Evolutionary conservation across 2,888 invertebrate genomes (phyloP).

Genomic region (Petrolisthes cinctipes): DNA sequence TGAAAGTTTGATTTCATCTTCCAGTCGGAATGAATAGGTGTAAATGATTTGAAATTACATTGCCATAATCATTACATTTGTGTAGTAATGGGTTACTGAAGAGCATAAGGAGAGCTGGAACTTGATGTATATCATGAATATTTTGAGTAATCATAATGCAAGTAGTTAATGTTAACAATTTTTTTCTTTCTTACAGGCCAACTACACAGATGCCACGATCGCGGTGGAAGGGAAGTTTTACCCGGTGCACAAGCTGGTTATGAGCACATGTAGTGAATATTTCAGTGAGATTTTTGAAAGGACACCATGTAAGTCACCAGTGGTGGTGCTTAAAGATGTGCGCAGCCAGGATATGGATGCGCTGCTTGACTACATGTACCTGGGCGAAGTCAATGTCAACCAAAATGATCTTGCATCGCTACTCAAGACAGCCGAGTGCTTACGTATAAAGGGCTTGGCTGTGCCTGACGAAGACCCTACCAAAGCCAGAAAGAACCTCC

Average conservation of each 20-base stretch:
- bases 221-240: slow-evolving; percentile 62
- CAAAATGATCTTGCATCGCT: slow-evolving; percentile 61
- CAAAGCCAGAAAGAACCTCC: slow-evolving; percentile 36
- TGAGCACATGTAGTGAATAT: slow-evolving; percentile 64
- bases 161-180: neutral
- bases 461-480: slow-evolving; percentile 59
- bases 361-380: slow-evolving; percentile 60
- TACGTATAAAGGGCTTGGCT: slow-evolving; percentile 57
- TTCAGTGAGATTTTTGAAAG: slow-evolving; percentile 62
- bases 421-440: slow-evolving; percentile 60
- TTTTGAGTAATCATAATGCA: neutral
- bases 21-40: too few species aligned
- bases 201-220: slow-evolving; percentile 60
- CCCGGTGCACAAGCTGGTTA: slow-evolving; percentile 59
- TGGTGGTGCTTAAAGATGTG: slow-evolving; percentile 63
- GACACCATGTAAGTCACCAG: slow-evolving; percentile 62
- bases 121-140: neutral
- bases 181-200: slow-evolving; percentile 42
- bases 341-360: slow-evolving; percentile 63
- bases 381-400: slow-evolving; percentile 63
- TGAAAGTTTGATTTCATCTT: too few species aligned
- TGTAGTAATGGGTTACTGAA: neutral
- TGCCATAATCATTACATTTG: too few species aligned
- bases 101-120: neutral
- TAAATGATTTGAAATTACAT: neutral